Evolutionary conservation across 1,140 invertebrate genomes (phyloP).

Genomic region (Macrobrachium rosenbergii): DNA sequence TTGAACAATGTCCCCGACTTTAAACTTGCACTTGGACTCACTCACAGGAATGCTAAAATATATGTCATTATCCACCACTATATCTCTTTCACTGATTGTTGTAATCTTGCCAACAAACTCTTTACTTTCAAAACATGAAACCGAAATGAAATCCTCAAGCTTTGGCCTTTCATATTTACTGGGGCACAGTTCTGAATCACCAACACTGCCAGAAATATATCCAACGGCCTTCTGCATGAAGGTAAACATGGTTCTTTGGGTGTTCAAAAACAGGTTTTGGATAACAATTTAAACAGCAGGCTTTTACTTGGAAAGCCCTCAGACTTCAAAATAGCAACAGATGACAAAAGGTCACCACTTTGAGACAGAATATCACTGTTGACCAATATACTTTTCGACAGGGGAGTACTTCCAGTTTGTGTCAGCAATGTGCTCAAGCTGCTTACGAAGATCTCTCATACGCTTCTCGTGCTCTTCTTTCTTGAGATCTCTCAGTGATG

Average conservation of each 20-base stretch:
- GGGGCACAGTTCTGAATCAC: background rate
- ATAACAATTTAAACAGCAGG: background rate
- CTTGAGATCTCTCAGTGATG: constrained; percentile 62
- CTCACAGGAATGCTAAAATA: constrained; percentile 31
- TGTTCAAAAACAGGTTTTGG: background rate
- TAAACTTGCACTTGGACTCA: background rate
- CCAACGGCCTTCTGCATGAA: constrained; percentile 38
- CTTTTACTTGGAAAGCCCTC: too few relatives aligned
- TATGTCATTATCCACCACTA: constrained; percentile 39
- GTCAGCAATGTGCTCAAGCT: constrained; percentile 71
- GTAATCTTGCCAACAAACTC: constrained; percentile 38
- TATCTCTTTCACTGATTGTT: background rate
- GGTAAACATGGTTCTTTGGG: constrained; percentile 21
- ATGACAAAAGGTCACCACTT: too few relatives aligned
- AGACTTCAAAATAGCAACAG: too few relatives aligned
- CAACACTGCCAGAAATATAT: constrained; percentile 20
- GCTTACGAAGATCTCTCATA: constrained; percentile 70
- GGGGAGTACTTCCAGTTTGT: constrained; percentile 72
- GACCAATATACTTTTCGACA: constrained; percentile 72
- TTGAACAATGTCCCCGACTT: background rate
- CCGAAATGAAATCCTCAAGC: constrained; percentile 37
- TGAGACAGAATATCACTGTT: constrained; percentile 58
- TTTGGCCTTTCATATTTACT: constrained; percentile 29
- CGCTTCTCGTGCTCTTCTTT: constrained; percentile 71
- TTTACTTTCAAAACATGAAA: background rate